Evolutionary conservation across 2,113 vertebrate genomes (phyloP), one percentile per base, ranked within the genome.

Genomic region (Regulus satrapa): DNA sequence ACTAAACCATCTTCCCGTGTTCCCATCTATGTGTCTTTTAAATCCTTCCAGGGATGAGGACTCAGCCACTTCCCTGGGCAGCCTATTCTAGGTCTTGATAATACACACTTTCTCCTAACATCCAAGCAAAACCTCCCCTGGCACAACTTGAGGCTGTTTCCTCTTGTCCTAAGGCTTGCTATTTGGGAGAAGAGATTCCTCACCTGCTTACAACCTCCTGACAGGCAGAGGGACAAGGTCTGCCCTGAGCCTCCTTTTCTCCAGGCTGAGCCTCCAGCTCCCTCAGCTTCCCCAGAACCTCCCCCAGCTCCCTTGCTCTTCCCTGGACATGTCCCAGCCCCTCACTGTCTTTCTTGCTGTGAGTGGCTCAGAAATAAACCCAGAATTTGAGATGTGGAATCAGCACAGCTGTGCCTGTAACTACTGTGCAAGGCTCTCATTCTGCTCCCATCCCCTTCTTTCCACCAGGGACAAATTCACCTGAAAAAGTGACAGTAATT

Each of bases 241-340:
- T 26, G 4, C 15, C 8, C 15, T 66, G 12, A 81, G 8, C 9
- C 14, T 85, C 51, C 26, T 87, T 7, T 66, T 12, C 38, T 71
- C 40, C 23, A 74, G 25, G 2, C 11, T 76, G 13, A 80, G n/a
- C 6, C 3, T 4, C 2, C 48, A 89, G 54, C 3, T 78, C 32
- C 32, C 10, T 49, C 62, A 83, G 21, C 25, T 0, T 0, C 7
- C 36, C 36, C 2, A 71, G 51, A 14, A 4, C 41, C 10, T 20
- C 38, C 9, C 6, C 14, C 67, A 67, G 24, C n/a, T 51, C 7
- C 0, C 0, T 3, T 59, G 11, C 16, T 4, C 14, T 43, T 67
- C 72, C 36, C 10, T 71, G 76, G 52, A 26, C 16, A 7, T 0
- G 0, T 8, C 25, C 17, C 86, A 94, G 19, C 16, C 7, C 20